Percentiles rank a stretch among this genome's conserved stretches.
phyloP scores from a whole-genome alignment of 2,888 invertebrate genomes.

The Schrankia costaestrigalis region DNA sequence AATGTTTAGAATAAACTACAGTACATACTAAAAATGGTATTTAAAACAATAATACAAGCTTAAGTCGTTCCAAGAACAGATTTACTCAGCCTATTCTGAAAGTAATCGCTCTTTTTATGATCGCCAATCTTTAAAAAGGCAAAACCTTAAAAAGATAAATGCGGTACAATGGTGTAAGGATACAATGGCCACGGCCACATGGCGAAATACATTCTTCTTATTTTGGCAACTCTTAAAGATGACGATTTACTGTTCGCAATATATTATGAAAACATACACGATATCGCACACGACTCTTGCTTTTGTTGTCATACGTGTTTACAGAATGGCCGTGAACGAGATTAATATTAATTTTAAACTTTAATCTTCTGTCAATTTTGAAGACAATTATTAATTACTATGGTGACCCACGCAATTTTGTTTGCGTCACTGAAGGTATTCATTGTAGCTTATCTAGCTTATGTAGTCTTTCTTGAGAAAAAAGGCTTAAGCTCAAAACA shows the following conservation, averaged over 20 bases:
- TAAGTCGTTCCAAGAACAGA: constrained; percentile 51
- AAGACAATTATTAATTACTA: no score
- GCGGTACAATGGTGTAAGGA: constrained; percentile 61
- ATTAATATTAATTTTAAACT: constrained; percentile 5
- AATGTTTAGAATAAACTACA: constrained; percentile 13
- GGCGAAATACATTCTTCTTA: constrained; percentile 56
- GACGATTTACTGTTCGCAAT: constrained; percentile 63
- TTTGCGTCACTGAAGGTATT: no score
- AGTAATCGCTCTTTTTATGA: constrained; percentile 66
- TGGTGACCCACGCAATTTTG: no score
- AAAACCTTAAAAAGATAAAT: constrained; percentile 61
- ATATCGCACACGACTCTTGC: constrained; percentile 40
- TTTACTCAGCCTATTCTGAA: constrained; percentile 54
- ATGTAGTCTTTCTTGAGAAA: no score
- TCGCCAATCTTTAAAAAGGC: constrained; percentile 58
- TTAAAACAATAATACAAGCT: constrained; percentile 26
- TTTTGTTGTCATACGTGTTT: constrained; percentile 21
- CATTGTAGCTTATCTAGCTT: no score
- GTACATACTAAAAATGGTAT: constrained; percentile 14
- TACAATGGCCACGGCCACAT: constrained; percentile 71
- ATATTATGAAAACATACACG: constrained; percentile 44
- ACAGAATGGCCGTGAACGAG: constrained; percentile 12
- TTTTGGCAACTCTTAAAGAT: constrained; percentile 58
- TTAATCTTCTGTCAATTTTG: no score
- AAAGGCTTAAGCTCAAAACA: no score